Evolutionary conservation across 2,113 vertebrate genomes (phyloP), one percentile per base, ranked within the genome.

Genomic region (Cyanoderma ruficeps): DNA sequence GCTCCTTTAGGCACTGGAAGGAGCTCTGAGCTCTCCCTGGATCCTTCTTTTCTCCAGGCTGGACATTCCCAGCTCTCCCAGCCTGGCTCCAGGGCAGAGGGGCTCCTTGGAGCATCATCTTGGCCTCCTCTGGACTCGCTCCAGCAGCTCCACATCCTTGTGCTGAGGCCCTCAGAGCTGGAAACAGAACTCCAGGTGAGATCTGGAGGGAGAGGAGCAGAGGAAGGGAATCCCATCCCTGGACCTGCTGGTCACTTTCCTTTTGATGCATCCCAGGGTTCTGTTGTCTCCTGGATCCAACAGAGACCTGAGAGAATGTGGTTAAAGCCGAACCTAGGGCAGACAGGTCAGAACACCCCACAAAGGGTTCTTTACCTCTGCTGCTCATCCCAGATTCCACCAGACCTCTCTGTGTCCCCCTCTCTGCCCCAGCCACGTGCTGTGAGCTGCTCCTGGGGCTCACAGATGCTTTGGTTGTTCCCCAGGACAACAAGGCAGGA

Each of bases 111-210:
- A 89, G 5, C 39, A 68, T 41, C 11, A 0, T 2, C 2, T 0
- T 19, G 24, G 6, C 0, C 16, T 59, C 46, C 39, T 68, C 78
- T 53, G 69, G 61, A 46, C 0, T 1, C 0, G 0, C 16, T 75
- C 47, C 61, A 76, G 14, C 30, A 61, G 8, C 8, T 83, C 55
- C 79, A 68, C 0, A 0, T 41, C 78, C 28, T 5, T 35, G 2
- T 35, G 28, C n/a, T 60, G 39, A 60, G 9, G 9, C 4, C 15
- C 25, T 35, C 30, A 18, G 53, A 22, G n/a, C 30, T 31, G 46
- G 60, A 46, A 7, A 6, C 6, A 25, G 41, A 69, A 35, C 11
- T 83, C 75, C 78, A 76, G 61, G 30, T 35, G 49, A 37, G 56
- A 53, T 18, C 65, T 10, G 10, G 20, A 35, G 39, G 53, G 23